These are phyloP conservation scores for Dipodomys merriami DNA, from an alignment of 2,113 vertebrate genomes.

Conservation along the genomic window DNA sequence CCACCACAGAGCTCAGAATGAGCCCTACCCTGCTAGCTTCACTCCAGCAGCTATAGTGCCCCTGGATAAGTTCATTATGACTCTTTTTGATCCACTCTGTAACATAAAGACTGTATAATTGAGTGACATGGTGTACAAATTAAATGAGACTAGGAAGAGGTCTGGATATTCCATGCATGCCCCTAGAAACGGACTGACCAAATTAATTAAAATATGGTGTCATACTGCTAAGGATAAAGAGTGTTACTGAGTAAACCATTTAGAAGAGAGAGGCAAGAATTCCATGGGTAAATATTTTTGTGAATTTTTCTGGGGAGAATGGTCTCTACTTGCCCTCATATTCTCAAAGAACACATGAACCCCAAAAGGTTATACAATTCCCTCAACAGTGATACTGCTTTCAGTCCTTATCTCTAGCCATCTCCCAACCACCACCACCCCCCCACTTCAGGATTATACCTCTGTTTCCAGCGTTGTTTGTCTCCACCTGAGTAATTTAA, in stretches of 20 bases:
- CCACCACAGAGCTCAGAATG: not conserved
- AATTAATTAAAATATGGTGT: not conserved
- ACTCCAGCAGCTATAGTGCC: not conserved
- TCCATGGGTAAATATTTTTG: not conserved
- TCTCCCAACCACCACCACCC: no score
- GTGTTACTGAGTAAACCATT: not conserved
- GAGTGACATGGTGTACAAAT: not conserved
- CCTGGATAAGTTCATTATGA: not conserved
- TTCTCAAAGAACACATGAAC: not conserved
- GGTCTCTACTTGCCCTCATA: slow-evolving; percentile 24
- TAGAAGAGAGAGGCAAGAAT: not conserved
- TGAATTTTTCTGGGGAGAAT: no score
- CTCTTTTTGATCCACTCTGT: not conserved
- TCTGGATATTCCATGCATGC: not conserved
- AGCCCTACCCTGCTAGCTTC: not conserved
- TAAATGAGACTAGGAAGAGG: not conserved
- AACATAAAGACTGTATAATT: not conserved
- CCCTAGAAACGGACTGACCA: not conserved
- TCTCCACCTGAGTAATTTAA: not conserved
- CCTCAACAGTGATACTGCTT: not conserved
- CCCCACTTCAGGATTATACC: not conserved
- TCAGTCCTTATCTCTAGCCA: not conserved
- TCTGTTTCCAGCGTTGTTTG: not conserved
- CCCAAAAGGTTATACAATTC: not conserved
- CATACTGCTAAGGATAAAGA: not conserved